Conservation (phyloP, 2,113 vertebrate species). For the Puffinus mauretanicus region DNA sequence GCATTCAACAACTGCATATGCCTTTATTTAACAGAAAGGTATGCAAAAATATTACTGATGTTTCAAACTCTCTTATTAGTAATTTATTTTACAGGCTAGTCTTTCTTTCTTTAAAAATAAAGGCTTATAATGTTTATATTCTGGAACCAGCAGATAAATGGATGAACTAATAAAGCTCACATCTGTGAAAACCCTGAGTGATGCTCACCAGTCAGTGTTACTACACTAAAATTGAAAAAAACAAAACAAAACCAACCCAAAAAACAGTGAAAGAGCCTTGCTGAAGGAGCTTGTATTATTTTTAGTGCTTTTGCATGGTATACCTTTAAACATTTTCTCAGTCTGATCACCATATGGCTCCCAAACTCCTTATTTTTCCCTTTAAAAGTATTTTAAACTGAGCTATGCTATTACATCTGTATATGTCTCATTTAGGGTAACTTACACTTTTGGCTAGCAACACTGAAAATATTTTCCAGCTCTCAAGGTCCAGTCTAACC, state of each 20-base stretch:
- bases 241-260: neutral
- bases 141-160: neutral
- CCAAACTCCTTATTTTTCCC: slow-evolving; percentile 50
- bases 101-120: neutral
- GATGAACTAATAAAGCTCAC: neutral
- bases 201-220: neutral
- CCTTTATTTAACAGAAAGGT: neutral
- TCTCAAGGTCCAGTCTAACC: slow-evolving; percentile 58
- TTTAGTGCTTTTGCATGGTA: slow-evolving; percentile 45
- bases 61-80: neutral
- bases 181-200: neutral
- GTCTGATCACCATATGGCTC: slow-evolving; percentile 60
- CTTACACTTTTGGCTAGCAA: slow-evolving; percentile 61
- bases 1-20: neutral
- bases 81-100: neutral
- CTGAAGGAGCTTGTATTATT: slow-evolving; percentile 18
- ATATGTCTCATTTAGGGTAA: slow-evolving; percentile 66
- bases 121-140: neutral
- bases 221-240: neutral
- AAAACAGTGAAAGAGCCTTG: neutral
- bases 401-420: slow-evolving; percentile 63
- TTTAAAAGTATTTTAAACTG: slow-evolving; percentile 56
- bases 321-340: slow-evolving; percentile 52
- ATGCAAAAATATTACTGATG: neutral
- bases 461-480: slow-evolving; percentile 56